These are phyloP conservation scores for Diprion similis DNA, from an alignment of 1,140 invertebrate species.

Conservation along the genomic window DNA sequence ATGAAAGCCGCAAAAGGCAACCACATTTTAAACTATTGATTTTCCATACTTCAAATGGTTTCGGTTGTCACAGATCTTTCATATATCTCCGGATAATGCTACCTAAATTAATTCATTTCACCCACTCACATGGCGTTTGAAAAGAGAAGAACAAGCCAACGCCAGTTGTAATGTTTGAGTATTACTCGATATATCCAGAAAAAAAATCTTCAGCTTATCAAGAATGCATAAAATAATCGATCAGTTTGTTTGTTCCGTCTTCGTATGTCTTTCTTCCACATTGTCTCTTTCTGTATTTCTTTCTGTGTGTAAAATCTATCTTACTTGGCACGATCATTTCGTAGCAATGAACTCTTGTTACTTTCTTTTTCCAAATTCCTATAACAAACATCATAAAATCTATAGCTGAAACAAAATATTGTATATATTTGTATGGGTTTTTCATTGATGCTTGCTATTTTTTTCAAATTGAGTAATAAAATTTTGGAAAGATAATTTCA, in stretches of 20 bases:
- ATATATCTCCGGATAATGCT: no score
- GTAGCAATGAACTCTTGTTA: neutral
- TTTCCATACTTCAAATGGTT: neutral
- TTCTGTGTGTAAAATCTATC: neutral
- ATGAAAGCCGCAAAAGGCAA: no score
- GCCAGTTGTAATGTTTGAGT: no score
- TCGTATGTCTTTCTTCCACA: neutral
- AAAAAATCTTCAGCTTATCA: neutral
- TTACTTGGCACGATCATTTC: neutral
- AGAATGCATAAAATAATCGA: neutral
- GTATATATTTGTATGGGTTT: neutral
- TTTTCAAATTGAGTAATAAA: neutral
- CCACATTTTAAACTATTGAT: neutral
- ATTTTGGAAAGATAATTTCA: neutral
- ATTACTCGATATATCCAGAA: no score
- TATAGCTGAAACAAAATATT: neutral
- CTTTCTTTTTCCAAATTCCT: neutral
- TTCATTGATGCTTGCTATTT: slow-evolving; percentile 3
- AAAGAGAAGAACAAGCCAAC: no score
- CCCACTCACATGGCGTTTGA: no score
- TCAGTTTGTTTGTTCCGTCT: neutral
- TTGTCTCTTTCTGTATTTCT: neutral
- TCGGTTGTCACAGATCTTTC: no score
- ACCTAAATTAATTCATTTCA: no score
- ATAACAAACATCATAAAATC: no score